These are phyloP conservation scores for Bovichtus variegatus DNA, from an alignment of 2,797 vertebrate genomes.

Conservation along the genomic window DNA sequence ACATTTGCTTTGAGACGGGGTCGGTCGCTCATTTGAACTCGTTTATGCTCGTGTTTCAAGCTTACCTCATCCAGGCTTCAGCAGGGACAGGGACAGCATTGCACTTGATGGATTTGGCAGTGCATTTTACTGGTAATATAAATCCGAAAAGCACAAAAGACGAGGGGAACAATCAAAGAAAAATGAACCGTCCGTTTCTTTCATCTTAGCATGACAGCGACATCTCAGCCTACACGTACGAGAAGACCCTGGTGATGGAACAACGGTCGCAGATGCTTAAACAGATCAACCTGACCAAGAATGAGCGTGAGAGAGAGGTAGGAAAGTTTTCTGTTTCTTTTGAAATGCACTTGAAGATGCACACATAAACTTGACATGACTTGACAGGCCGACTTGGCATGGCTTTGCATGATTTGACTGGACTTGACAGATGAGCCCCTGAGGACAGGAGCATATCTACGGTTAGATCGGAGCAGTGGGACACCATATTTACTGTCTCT, in stretches of 20 bases:
- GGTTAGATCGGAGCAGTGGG: conserved; percentile 53
- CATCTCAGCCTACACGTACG: conserved; percentile 98
- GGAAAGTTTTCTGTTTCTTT: conserved; percentile 32
- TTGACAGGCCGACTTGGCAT: conserved; percentile 48
- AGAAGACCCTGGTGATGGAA: conserved; percentile 98
- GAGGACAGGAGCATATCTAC: conserved; percentile 52
- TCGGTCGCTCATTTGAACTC: background rate
- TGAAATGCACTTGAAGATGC: conserved; percentile 19
- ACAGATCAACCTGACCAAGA: conserved; percentile 98
- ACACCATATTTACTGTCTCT: conserved; percentile 56
- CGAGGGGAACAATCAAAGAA: background rate
- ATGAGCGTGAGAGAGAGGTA: conserved; percentile 95
- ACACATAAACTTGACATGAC: conserved; percentile 45
- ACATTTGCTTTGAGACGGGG: background rate
- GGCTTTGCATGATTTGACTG: conserved; percentile 44
- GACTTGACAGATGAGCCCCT: conserved; percentile 59
- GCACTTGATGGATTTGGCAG: background rate
- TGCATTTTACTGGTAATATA: background rate
- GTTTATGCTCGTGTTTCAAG: background rate
- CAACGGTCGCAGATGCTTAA: conserved; percentile 98
- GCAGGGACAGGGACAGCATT: background rate
- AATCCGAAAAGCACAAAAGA: background rate
- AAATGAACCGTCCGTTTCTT: background rate
- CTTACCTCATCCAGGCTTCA: background rate
- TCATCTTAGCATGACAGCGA: conserved; percentile 92